phyloP scores from a whole-genome alignment of 1,140 invertebrate species.

The Lepidurus apus region DNA sequence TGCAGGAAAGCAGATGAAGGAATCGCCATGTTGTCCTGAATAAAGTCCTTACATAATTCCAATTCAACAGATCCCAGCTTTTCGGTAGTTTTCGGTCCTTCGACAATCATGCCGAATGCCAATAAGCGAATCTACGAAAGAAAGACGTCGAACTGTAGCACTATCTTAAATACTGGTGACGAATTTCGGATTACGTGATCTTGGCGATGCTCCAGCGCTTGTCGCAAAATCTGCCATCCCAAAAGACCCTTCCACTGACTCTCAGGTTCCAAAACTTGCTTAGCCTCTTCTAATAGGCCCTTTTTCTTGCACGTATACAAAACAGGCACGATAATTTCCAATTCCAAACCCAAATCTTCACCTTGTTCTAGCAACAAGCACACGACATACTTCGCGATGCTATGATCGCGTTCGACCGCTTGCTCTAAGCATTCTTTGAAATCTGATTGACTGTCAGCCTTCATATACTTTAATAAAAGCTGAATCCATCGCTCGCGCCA shows the following conservation, averaged over 20 bases:
- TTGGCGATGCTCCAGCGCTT: constrained; percentile 44
- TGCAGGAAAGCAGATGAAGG: constrained; percentile 57
- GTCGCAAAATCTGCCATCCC: constrained; percentile 42
- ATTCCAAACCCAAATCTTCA: not conserved
- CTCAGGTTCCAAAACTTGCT: not conserved
- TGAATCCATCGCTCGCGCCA: not conserved
- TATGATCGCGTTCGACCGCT: not conserved
- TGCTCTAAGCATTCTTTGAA: not conserved
- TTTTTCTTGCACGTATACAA: constrained; percentile 4
- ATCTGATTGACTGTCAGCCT: not conserved
- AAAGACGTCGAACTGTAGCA: constrained; percentile 30
- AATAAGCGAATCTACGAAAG: constrained; percentile 48
- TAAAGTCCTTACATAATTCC: constrained; percentile 58
- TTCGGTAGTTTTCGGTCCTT: constrained; percentile 69
- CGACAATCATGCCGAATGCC: constrained; percentile 63
- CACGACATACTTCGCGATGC: not conserved
- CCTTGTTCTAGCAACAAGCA: not conserved
- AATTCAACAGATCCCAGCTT: constrained; percentile 57
- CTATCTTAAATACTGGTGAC: constrained; percentile 32
- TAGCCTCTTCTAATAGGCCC: not conserved
- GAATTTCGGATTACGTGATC: constrained; percentile 44
- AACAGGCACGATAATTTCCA: not conserved
- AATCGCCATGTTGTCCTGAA: constrained; percentile 64
- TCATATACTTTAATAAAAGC: not conserved
- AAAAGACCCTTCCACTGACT: constrained; percentile 45